A percentile compares a stretch with the other conserved stretches of the same genome.
Conservation (phyloP, 1,140 invertebrate genomes). For the Gonatopus flavifemur region DNA sequence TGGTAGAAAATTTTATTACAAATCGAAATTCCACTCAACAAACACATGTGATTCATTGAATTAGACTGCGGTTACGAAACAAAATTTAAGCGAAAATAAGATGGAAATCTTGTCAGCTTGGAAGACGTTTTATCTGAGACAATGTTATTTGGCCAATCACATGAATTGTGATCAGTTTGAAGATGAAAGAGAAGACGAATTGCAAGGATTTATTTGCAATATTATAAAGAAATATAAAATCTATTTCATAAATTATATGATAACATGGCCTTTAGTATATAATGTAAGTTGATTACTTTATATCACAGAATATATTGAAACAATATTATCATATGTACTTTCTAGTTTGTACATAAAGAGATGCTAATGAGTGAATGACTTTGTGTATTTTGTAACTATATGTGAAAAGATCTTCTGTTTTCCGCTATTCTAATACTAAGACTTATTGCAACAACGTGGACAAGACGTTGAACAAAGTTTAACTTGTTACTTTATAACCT, state of each 20-base stretch:
- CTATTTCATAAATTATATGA: conserved; percentile 21
- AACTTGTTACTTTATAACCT: too few species aligned
- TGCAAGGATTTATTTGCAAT: conserved; percentile 11
- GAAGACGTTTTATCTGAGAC: conserved; percentile 9
- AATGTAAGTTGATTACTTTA: conserved; percentile 28
- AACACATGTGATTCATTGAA: conserved; percentile 10
- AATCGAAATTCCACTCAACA: conserved; percentile 16
- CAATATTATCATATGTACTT: conserved; percentile 27
- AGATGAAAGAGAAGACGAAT: conserved; percentile 4
- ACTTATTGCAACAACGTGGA: too few species aligned
- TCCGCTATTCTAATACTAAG: too few species aligned
- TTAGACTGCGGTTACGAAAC: too few species aligned
- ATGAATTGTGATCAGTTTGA: conserved; percentile 13
- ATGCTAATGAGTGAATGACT: conserved; percentile 23
- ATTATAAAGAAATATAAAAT: conserved; percentile 10
- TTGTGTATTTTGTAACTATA: conserved; percentile 36
- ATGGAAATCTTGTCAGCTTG: conserved; percentile 9
- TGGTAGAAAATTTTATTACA: too few species aligned
- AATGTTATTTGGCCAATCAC: conserved; percentile 8
- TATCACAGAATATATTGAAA: conserved; percentile 24
- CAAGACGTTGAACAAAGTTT: too few species aligned
- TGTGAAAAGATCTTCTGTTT: conserved; percentile 24
- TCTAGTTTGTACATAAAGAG: conserved; percentile 33
- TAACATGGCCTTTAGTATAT: conserved; percentile 32
- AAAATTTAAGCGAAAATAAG: conserved; percentile 11